Base-by-base conservation (phyloP, 2,888 invertebrate species). In the Plagiodera versicolora region DNA sequence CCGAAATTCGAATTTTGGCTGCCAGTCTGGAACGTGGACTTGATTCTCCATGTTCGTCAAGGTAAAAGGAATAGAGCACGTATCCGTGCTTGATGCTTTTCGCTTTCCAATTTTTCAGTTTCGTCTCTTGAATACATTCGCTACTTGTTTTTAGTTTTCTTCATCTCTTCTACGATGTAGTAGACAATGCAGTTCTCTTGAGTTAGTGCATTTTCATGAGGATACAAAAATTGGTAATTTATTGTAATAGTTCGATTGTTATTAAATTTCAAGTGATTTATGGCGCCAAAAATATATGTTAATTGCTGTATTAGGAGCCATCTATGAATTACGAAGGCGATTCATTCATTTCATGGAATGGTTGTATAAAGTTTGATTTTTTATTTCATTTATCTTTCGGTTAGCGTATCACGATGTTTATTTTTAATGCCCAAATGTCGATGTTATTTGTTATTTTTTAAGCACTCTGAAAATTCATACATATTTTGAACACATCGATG, bases 1-100 rank as follows among this genome's bases (percentile, higher is more conserved):
- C 91, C 69, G 90, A 90, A 85, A 91, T 92, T 78, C 89, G 91
- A 77, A 89, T 92, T 76, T 83, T 91, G 84, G 90, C 90, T 78
- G 89, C 91, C 74, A 91, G 91, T 81, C 83, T 90, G 85, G 91
- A 91, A 83, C 85, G 89, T 75, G 90, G 90, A 74, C 84, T 90
- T 82, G 90, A 91, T 81, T 83, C 74, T 74, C 82, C 74, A 61
- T 70, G 67, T 64, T 72, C 70, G 32, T 67, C 68, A 67, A 76
- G 76, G 76, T 76, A 76, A 72, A 61, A 56, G 32, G 65, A 72
- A 72, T 66, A 45, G 62, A 67, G 67, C 69, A 58, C 61, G 16
- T 14, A 56, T 44, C 62, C 57, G 58, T 63, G 62, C 64, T 62
- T 64, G 8, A 32, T 51, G 57, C 63, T 59, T 56, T 46, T 52